These are phyloP conservation scores for Notothenia coriiceps DNA, from an alignment of 2,113 vertebrate species.

Conservation along the genomic window DNA sequence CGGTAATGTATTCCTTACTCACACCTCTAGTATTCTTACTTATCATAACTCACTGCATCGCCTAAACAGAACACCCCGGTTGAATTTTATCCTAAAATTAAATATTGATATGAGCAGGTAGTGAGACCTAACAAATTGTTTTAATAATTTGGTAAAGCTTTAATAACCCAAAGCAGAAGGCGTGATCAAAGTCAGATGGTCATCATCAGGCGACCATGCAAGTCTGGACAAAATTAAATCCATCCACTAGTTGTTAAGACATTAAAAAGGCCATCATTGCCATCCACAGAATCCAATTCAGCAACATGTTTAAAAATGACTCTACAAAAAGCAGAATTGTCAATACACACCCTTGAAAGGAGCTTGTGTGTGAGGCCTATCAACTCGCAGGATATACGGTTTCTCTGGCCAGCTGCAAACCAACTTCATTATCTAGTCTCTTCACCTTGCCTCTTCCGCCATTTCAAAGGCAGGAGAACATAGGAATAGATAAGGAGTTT, in stretches of 20 bases:
- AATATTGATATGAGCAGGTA: no score
- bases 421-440: constrained; percentile 12
- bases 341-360: not conserved
- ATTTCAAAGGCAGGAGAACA: constrained; percentile 38
- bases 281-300: not conserved
- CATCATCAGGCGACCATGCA: not conserved
- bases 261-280: not conserved
- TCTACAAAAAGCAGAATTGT: not conserved
- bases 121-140: no score
- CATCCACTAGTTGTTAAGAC: not conserved
- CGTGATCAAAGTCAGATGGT: not conserved
- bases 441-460: not conserved
- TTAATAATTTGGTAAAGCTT: no score
- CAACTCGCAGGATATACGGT: constrained; percentile 30
- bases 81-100: no score
- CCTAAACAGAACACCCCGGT: no score
- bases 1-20: no score
- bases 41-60: no score
- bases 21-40: no score
- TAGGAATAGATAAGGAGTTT: constrained; percentile 31
- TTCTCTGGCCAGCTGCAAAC: constrained; percentile 18
- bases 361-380: constrained; percentile 18
- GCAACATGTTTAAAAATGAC: not conserved
- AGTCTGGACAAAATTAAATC: not conserved
- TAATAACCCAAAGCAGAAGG: no score